Evolutionary conservation across 2,888 invertebrate genomes (phyloP).

Genomic region (Atrina japonica): DNA sequence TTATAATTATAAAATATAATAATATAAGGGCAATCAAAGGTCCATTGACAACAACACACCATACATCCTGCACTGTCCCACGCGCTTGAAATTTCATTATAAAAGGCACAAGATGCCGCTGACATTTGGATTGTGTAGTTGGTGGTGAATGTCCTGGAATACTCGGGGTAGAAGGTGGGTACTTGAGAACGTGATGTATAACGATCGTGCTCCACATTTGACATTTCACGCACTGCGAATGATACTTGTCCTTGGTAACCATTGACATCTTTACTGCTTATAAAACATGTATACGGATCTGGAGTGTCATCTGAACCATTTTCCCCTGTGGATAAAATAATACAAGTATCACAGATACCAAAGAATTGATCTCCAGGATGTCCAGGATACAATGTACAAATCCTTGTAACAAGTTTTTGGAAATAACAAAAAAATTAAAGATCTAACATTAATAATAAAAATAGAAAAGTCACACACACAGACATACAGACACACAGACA

Average conservation of each 20-base stretch:
- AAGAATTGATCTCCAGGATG: too few species aligned
- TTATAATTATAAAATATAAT: too few species aligned
- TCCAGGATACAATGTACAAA: too few species aligned
- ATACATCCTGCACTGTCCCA: constrained; percentile 76
- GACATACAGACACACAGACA: too few species aligned
- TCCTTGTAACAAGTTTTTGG: too few species aligned
- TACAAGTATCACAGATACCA: too few species aligned
- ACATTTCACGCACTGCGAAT: constrained; percentile 75
- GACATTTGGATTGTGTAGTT: constrained; percentile 78
- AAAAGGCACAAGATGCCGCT: constrained; percentile 79
- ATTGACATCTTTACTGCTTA: constrained; percentile 61
- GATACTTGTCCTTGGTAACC: constrained; percentile 74
- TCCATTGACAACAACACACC: too few species aligned
- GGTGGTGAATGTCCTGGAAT: constrained; percentile 71
- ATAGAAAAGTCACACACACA: too few species aligned
- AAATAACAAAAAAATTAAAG: too few species aligned
- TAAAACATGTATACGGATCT: constrained; percentile 65
- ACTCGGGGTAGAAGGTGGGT: constrained; percentile 60
- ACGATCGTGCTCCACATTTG: constrained; percentile 61
- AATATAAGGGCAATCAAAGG: too few species aligned
- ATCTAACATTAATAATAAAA: too few species aligned
- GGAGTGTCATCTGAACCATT: constrained; percentile 33
- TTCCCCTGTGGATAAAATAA: constrained; percentile 34
- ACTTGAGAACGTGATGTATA: constrained; percentile 61
- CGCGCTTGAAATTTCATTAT: constrained; percentile 61